Conservation (phyloP, 2,113 vertebrate genomes). For the Caretta caretta region DNA sequence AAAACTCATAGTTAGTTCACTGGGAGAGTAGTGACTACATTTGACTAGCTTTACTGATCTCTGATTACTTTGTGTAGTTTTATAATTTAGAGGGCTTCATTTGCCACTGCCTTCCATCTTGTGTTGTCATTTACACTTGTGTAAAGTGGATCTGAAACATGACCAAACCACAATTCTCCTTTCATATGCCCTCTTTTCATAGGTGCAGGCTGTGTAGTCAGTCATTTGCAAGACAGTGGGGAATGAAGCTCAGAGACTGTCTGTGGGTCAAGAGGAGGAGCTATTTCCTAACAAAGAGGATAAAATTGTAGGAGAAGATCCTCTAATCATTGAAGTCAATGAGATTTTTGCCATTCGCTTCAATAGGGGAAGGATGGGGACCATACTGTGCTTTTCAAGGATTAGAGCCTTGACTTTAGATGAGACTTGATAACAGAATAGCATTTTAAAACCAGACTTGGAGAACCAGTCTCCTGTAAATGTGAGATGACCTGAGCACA, state of each 20-base stretch:
- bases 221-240: background rate
- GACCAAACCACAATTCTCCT: background rate
- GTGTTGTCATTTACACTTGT: background rate
- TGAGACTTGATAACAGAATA: background rate
- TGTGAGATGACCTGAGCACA: background rate
- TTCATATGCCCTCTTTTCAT: rapidly evolving
- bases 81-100: background rate
- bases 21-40: background rate
- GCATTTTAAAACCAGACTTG: slow-evolving; percentile 1
- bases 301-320: background rate
- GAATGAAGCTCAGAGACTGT: background rate
- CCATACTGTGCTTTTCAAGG: background rate
- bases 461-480: background rate
- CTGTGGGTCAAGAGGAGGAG: background rate
- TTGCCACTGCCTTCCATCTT: background rate
- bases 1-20: background rate
- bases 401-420: slow-evolving; percentile 3
- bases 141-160: background rate
- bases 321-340: background rate
- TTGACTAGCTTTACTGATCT: rapidly evolving
- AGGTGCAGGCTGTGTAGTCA: background rate
- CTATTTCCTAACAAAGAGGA: background rate
- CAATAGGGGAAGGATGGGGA: background rate
- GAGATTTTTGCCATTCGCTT: background rate
- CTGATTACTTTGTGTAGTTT: background rate